Evolutionary conservation across 2,113 vertebrate species (phyloP).

Genomic region (Genyomyrus donnyi): DNA sequence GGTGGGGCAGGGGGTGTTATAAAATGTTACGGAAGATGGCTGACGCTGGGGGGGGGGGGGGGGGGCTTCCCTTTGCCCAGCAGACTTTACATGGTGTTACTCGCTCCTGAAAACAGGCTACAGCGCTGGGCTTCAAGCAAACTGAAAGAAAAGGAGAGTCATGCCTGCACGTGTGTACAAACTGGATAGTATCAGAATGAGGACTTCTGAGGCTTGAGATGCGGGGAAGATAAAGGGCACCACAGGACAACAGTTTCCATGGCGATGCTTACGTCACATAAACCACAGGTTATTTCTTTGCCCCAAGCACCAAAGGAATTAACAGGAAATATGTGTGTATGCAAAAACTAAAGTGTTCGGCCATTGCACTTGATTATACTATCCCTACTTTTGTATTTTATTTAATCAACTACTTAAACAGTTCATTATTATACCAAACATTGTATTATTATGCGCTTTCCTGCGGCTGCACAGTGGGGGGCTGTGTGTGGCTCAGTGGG

Average conservation of each 20-base stretch:
- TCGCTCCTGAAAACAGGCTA: not conserved
- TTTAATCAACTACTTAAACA: not conserved
- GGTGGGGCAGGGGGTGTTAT: not conserved
- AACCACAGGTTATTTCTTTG: slow-evolving; percentile 45
- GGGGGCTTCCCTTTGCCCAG: not conserved
- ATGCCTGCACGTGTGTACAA: not conserved
- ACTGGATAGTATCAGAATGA: slow-evolving; percentile 2
- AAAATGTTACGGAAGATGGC: not conserved
- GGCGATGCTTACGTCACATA: slow-evolving; percentile 56
- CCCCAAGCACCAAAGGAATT: slow-evolving; percentile 10
- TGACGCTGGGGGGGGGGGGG: not conserved
- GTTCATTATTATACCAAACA: not conserved
- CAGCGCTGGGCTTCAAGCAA: not conserved
- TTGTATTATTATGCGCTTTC: not conserved
- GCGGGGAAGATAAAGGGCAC: slow-evolving; percentile 36
- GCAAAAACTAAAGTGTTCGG: not conserved
- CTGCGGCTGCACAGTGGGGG: not conserved
- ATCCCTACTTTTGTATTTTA: not conserved
- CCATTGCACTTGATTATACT: not conserved
- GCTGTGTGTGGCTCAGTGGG: not conserved
- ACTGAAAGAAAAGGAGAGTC: not conserved
- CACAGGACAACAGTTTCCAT: slow-evolving; percentile 58
- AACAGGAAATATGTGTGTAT: not conserved
- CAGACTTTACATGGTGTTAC: not conserved
- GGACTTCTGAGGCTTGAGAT: slow-evolving; percentile 36